Evolutionary conservation across 35 echinoderm and acorn worm genomes (phyloP).

Genomic region (Ophioderma brevispina): DNA sequence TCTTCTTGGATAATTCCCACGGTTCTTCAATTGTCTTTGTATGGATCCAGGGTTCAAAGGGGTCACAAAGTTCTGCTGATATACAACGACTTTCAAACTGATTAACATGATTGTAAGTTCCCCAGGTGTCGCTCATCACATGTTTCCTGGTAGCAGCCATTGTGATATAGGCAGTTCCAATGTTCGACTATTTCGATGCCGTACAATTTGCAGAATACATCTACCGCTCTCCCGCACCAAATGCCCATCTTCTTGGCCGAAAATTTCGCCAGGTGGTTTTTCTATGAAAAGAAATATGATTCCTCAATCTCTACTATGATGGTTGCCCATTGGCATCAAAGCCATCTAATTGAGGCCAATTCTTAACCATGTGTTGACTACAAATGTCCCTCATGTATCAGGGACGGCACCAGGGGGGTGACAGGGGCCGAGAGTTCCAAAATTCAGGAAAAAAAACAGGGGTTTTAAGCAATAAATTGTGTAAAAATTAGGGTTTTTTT

Average conservation of each 20-base stretch:
- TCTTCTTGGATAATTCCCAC: background rate
- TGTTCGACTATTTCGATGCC: too few relatives aligned
- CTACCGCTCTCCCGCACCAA: background rate
- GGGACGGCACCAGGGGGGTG: too few relatives aligned
- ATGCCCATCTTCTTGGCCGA: too few relatives aligned
- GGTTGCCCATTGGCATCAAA: constrained; percentile 1
- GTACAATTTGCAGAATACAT: too few relatives aligned
- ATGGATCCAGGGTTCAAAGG: background rate
- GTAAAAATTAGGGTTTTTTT: too few relatives aligned
- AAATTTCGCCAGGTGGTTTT: constrained; percentile 8
- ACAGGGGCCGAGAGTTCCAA: too few relatives aligned
- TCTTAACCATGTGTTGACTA: background rate
- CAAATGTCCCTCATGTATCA: background rate
- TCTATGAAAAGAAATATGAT: background rate
- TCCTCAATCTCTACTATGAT: constrained; percentile 22
- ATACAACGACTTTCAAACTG: background rate
- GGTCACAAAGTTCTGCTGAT: constrained; percentile 20
- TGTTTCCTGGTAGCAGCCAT: background rate
- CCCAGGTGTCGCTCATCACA: constrained; percentile 21
- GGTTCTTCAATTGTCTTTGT: constrained; percentile 14
- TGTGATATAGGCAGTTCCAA: background rate
- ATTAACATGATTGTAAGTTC: background rate
- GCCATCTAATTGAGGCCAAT: background rate
- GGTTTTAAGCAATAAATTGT: too few relatives aligned
- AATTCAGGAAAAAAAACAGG: too few relatives aligned